Conservation (phyloP, 2,113 vertebrate species). For the Paramormyrops kingsleyae region DNA sequence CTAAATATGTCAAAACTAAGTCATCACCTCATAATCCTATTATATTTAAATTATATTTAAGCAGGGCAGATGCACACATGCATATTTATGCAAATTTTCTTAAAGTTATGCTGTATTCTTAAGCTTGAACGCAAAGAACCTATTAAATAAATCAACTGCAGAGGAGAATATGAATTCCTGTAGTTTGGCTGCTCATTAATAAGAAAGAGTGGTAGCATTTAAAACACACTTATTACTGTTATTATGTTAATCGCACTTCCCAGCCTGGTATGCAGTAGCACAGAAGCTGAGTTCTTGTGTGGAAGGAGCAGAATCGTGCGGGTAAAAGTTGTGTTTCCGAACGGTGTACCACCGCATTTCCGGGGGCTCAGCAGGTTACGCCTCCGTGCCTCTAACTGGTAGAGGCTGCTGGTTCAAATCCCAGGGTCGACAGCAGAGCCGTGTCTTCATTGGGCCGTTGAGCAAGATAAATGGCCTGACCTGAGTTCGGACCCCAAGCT, state of each 20-base stretch:
- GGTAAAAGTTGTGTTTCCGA: not conserved
- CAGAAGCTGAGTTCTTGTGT: constrained; percentile 47
- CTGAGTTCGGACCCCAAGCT: not conserved
- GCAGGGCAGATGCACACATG: not conserved
- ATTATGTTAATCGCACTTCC: constrained; percentile 58
- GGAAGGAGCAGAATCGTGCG: not conserved
- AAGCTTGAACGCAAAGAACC: constrained; percentile 27
- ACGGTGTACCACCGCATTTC: not conserved
- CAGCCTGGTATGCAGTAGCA: constrained; percentile 62
- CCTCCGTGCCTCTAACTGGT: not conserved
- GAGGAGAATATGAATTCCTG: constrained; percentile 22
- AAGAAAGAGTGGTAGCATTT: constrained; percentile 46
- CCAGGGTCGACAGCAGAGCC: not conserved
- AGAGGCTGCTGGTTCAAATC: not conserved
- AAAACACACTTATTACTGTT: constrained; percentile 56
- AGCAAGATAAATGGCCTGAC: not conserved
- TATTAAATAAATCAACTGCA: constrained; percentile 19
- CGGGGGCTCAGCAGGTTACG: not conserved
- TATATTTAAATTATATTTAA: constrained; percentile 9
- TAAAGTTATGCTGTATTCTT: not conserved
- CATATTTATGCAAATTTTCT: constrained; percentile 6
- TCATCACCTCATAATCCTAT: not conserved
- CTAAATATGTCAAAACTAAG: not conserved
- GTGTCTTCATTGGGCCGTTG: not conserved
- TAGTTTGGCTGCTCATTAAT: constrained; percentile 52